Conservation (phyloP, 2,888 invertebrate species). For the Zonitis immaculata region DNA sequence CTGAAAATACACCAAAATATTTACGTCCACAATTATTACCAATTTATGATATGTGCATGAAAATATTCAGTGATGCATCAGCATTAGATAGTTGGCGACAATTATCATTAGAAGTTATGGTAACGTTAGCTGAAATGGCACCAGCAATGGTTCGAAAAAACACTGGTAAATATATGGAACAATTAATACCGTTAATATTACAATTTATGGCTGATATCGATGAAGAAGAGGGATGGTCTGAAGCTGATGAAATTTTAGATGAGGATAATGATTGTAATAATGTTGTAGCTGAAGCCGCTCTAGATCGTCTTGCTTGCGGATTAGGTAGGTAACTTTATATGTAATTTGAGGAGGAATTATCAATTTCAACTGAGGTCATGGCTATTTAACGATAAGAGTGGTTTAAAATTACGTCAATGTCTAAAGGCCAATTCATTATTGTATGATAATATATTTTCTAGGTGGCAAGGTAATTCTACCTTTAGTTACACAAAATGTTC, state of each 20-base stretch:
- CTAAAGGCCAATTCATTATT: neutral
- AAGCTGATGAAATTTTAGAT: constrained; percentile 80
- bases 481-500: constrained; percentile 75
- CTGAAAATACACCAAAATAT: constrained; percentile 90
- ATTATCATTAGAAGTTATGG: constrained; percentile 78
- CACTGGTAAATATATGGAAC: constrained; percentile 75
- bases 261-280: constrained; percentile 94
- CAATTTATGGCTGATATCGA: constrained; percentile 95
- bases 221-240: constrained; percentile 85
- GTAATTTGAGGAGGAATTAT: no score
- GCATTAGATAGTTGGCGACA: constrained; percentile 82
- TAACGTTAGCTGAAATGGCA: constrained; percentile 86
- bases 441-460: constrained; percentile 10
- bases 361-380: no score
- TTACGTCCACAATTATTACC: constrained; percentile 79
- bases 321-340: constrained; percentile 59
- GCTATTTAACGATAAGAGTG: neutral
- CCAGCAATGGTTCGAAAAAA: constrained; percentile 95
- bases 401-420: neutral
- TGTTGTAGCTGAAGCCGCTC: constrained; percentile 92
- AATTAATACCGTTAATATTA: constrained; percentile 77
- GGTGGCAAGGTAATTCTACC: constrained; percentile 76
- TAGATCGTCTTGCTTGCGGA: constrained; percentile 96
- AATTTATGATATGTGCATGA: constrained; percentile 85
- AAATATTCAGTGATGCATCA: constrained; percentile 69